Evolutionary conservation across 2,797 vertebrate genomes (phyloP), one percentile per base, ranked within the genome.

Genomic region (Gephyroberyx darwinii): DNA sequence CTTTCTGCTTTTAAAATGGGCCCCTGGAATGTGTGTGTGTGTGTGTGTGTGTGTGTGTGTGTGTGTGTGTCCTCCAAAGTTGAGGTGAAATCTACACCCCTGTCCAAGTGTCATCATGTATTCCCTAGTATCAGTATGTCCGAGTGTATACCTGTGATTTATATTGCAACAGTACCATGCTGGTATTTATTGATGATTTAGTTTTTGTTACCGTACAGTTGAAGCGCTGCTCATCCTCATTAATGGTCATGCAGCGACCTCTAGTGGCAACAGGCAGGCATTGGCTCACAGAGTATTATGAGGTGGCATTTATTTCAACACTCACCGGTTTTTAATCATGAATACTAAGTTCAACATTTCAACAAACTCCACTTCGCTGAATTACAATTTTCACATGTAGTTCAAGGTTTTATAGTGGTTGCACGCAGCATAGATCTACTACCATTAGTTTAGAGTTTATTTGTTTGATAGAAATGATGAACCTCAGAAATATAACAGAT

Each of bases 171-270:
- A 31, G 55, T 4, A 55, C 7, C 72, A 57, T 13, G 66, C 67
- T 41, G 58, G 72, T 47, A 65, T 67, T 71, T 60, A 68, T 50
- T 81, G 35, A 67, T 74, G 48, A 71, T 71, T 57, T 69, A 63
- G 37, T 30, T 47, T 58, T 65, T 60, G 31, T 14, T 19, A 19
- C 8, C 47, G 30, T 4, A 4, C 17, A 33, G 5, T 8, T 35
- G 45, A 54, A 26, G n/a, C 20, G 1, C 20, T 19, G 7, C 20
- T 64, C 16, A 12, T 5, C 8, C 17, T 35, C 12, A 82, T 31
- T 33, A 1, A 19, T 80, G 77, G 84, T 82, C 59, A 35, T 68
- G 58, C 69, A 87, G 59, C 80, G 91, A 79, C 84, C 87, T 76
- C 91, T 91, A 74, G 84, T 89, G 92, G 81, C 39, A 19, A 22